Conservation (phyloP, 2,888 invertebrate genomes). For the Agrotis ipsilon region DNA sequence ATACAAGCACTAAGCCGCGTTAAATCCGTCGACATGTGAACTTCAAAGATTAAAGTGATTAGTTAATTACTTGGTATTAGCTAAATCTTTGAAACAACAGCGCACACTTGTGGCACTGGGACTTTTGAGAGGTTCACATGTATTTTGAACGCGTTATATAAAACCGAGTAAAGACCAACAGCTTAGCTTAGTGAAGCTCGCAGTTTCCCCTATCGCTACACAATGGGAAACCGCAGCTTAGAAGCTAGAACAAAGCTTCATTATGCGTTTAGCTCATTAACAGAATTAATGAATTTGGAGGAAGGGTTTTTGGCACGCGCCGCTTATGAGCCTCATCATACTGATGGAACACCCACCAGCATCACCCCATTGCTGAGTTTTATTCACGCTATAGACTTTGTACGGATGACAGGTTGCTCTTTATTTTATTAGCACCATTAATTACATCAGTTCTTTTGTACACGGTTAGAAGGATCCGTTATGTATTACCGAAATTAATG, state of each 20-base stretch:
- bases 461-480: background rate
- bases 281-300: conserved; percentile 83
- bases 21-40: conserved; percentile 43
- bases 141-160: conserved; percentile 46
- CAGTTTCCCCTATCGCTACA: conserved; percentile 77
- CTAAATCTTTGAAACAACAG: conserved; percentile 54
- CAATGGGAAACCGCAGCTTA: conserved; percentile 76
- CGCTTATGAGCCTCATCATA: conserved; percentile 76
- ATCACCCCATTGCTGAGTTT: conserved; percentile 37
- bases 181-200: conserved; percentile 71
- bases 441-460: background rate
- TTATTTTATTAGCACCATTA: background rate
- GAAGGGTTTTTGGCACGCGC: conserved; percentile 77
- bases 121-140: conserved; percentile 30
- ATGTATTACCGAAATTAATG: no score
- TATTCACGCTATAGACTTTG: conserved; percentile 22
- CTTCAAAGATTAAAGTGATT: conserved; percentile 52
- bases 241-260: conserved; percentile 81
- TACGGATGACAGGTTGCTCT: background rate
- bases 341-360: conserved; percentile 74
- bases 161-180: conserved; percentile 65
- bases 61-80: conserved; percentile 35
- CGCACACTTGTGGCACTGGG: conserved; percentile 11
- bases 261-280: conserved; percentile 85
- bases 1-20: conserved; percentile 29